A percentile compares a stretch with the other conserved stretches of the same genome.
Conservation (phyloP, 2,113 vertebrate species). For the Caracal caracal region DNA sequence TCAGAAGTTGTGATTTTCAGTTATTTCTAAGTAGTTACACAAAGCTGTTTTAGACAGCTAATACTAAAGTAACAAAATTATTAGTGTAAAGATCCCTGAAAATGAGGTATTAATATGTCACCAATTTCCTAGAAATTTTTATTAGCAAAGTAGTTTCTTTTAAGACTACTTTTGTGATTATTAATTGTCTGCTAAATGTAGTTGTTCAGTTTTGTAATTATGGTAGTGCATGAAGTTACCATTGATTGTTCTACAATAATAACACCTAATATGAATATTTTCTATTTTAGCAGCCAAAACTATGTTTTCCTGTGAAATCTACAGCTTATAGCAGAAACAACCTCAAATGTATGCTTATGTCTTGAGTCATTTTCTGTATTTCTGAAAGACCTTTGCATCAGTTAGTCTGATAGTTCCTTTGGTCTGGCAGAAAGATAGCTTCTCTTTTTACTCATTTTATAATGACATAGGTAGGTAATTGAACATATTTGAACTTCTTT, state of each 20-base stretch:
- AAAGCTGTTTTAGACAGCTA: constrained; percentile 27
- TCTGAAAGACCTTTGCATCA: background rate
- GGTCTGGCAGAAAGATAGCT: background rate
- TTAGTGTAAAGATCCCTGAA: background rate
- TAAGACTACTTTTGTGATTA: constrained; percentile 12
- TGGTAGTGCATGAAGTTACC: background rate
- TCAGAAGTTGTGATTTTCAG: background rate
- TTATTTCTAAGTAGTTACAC: constrained; percentile 20
- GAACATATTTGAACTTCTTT: background rate
- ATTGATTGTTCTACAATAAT: background rate
- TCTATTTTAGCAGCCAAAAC: constrained; percentile 21
- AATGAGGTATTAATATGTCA: constrained; percentile 10
- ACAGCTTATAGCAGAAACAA: constrained; percentile 11
- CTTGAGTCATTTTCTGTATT: background rate
- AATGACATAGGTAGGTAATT: background rate
- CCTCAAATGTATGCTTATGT: background rate
- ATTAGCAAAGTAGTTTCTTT: background rate
- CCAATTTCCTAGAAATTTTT: constrained; percentile 37
- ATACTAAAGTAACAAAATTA: constrained; percentile 22
- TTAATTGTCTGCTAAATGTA: constrained; percentile 1
- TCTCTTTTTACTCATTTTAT: constrained; percentile 27
- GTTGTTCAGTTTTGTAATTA: constrained; percentile 14
- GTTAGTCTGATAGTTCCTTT: background rate
- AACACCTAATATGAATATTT: constrained; percentile 33
- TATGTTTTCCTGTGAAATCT: background rate